Evolutionary conservation across 2,888 invertebrate genomes (phyloP), one percentile per base, ranked within the genome.

Genomic region (Cephus spinipes): DNA sequence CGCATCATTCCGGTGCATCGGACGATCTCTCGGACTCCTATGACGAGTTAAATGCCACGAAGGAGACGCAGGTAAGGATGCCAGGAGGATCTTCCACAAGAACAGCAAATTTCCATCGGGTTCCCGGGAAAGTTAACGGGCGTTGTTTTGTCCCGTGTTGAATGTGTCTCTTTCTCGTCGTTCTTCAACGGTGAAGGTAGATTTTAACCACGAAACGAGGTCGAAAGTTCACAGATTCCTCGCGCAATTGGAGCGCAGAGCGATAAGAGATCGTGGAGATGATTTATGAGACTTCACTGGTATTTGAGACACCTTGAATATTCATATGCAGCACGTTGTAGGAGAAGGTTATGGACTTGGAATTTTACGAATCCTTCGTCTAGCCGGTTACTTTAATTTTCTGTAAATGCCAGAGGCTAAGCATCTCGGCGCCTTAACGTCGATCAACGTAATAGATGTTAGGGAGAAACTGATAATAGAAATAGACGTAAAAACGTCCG

Each of bases 1-100:
- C 88, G 55, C 83, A 86, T 79, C 87, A 89, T 77, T 90, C 91
- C 69, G 89, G 89, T 35, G 90, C 87, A 77, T 91, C 91, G 15
- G 91, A 91, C 80, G 91, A 91, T 81, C 85, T 90, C 12, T 91
- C 91, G 30, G 91, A 90, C 69, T 91, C 91, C 23, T 88, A 86
- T 81, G 90, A 91, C 36, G 91, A 91, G 73, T 83, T 90, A 73
- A 91, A 90, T 79, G 86, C 86, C 35, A 88, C 91, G 73, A 90
- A 89, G 81, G 91, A 89, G 80, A 89, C 88, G n/a, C 90, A 90
- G 88, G 91, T 91, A 85, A 88, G 55, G 75, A 75, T 55, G 74
- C 15, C 35, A 71, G 32, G 35, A 74, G 11, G 36, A 30, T 33
- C 33, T 33, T 71, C 71, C 30, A 33, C 12, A 71, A 33, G 15